These are phyloP conservation scores for Steinernema carpocapsae DNA, from an alignment of 2,888 invertebrate species.

Conservation along the genomic window DNA sequence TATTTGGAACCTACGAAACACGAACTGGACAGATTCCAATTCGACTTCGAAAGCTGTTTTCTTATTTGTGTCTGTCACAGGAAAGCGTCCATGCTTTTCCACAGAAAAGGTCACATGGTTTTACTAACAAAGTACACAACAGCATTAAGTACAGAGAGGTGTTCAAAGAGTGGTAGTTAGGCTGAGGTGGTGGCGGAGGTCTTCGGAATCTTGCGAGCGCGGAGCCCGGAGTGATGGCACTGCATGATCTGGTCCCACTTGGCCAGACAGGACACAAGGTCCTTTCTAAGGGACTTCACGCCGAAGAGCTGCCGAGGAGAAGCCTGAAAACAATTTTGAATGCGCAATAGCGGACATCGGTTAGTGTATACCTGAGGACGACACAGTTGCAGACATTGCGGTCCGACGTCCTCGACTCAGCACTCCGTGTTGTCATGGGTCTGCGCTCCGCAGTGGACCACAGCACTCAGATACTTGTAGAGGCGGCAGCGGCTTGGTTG, in stretches of 20 bases:
- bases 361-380: conserved; percentile 65
- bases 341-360: too few relatives aligned
- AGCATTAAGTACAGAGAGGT: conserved; percentile 28
- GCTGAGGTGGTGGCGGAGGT: not conserved
- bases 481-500: conserved; percentile 67
- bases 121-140: conserved; percentile 26
- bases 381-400: conserved; percentile 64
- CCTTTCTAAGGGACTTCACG: conserved; percentile 64
- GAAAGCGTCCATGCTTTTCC: not conserved
- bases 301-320: conserved; percentile 67
- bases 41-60: not conserved
- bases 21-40: not conserved
- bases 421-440: conserved; percentile 68
- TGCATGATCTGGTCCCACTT: conserved; percentile 68
- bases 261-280: conserved; percentile 65
- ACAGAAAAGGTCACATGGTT: not conserved
- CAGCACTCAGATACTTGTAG: conserved; percentile 65
- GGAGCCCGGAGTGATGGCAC: conserved; percentile 66
- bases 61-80: not conserved
- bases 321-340: conserved; percentile 50
- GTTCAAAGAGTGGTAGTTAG: not conserved
- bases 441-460: conserved; percentile 67
- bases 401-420: conserved; percentile 64
- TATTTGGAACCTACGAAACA: not conserved
- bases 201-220: conserved; percentile 63